Percentiles rank a stretch among this genome's conserved stretches.
Conservation (phyloP, 2,113 vertebrate genomes). For the Megalops atlanticus region DNA sequence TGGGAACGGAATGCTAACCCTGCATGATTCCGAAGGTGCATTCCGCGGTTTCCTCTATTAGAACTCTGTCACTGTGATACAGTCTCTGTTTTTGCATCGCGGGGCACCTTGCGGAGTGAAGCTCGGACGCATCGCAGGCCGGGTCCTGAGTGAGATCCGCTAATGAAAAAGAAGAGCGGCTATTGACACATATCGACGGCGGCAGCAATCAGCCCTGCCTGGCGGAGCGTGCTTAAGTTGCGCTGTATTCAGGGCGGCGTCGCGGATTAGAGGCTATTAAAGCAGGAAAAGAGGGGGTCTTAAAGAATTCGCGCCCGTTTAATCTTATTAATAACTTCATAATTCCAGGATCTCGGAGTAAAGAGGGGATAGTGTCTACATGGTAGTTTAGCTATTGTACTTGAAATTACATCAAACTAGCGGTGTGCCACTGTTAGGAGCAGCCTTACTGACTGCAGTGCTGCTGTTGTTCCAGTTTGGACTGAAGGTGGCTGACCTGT, state of each 20-base stretch:
- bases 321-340: constrained; percentile 34
- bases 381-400: constrained; percentile 18
- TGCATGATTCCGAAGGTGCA: background rate
- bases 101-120: background rate
- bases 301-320: constrained; percentile 20
- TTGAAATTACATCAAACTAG: constrained; percentile 14
- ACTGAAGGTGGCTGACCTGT: background rate
- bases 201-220: constrained; percentile 36
- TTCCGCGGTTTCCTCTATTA: background rate
- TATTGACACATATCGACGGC: constrained; percentile 55
- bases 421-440: constrained; percentile 5
- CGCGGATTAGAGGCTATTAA: constrained; percentile 52
- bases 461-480: constrained; percentile 11
- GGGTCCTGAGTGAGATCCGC: constrained; percentile 37
- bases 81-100: background rate
- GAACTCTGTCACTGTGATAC: background rate
- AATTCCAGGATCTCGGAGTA: constrained; percentile 19
- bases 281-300: background rate
- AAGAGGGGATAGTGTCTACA: constrained; percentile 5
- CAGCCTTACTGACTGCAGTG: background rate
- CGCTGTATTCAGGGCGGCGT: constrained; percentile 51
- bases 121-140: constrained; percentile 29
- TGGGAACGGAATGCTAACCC: background rate
- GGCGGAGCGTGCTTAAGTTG: constrained; percentile 51
- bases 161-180: constrained; percentile 40